phyloP scores from a whole-genome alignment of 1,140 invertebrate species.

The Heliconius congener region DNA sequence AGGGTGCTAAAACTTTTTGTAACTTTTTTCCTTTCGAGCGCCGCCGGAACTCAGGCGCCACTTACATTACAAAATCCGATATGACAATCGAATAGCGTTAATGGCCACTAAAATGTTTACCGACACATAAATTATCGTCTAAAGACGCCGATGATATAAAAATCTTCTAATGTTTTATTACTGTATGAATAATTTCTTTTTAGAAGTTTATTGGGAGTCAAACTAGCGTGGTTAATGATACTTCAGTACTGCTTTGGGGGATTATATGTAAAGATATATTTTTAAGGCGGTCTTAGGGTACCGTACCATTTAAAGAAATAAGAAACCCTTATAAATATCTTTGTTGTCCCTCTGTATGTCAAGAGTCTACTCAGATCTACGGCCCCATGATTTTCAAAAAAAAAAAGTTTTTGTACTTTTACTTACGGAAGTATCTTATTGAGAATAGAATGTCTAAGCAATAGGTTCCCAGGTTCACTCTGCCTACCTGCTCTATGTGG shows the following conservation, averaged over 20 bases:
- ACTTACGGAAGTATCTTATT: too few species aligned
- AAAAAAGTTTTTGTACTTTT: too few species aligned
- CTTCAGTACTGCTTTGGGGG: background rate
- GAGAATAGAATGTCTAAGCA: too few species aligned
- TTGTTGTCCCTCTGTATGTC: too few species aligned
- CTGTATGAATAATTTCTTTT: constrained; percentile 36
- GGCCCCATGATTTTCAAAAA: too few species aligned
- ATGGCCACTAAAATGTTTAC: constrained; percentile 78
- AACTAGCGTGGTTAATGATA: background rate
- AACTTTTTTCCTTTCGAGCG: constrained; percentile 71
- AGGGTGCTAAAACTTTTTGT: constrained; percentile 68
- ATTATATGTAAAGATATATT: background rate
- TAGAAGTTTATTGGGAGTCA: background rate
- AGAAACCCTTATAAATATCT: too few species aligned
- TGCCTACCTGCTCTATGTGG: too few species aligned
- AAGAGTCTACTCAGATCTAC: too few species aligned
- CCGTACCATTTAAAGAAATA: too few species aligned
- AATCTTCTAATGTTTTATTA: constrained; percentile 71
- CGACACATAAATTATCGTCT: constrained; percentile 74
- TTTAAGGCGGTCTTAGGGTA: background rate
- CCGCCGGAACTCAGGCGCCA: constrained; percentile 70
- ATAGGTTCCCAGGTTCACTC: too few species aligned
- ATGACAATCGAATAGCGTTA: constrained; percentile 73
- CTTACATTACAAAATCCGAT: constrained; percentile 72
- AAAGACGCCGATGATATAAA: constrained; percentile 74